Base-by-base conservation (phyloP, 2,888 invertebrate species). In the Lepas anatifera region DNA sequence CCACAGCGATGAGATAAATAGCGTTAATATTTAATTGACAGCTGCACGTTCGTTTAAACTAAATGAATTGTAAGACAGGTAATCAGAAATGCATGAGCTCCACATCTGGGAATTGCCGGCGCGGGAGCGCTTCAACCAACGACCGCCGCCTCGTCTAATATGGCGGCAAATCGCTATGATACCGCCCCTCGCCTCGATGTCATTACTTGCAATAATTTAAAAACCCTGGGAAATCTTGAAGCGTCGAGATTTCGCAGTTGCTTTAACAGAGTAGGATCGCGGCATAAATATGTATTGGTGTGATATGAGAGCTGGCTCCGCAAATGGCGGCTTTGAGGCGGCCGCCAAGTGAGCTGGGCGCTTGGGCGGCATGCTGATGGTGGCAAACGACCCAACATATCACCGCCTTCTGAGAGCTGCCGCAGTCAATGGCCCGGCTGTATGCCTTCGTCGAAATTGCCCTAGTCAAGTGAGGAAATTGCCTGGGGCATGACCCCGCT, bases 41-140 rank as follows among this genome's bases (percentile, higher is more conserved):
- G 22, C 63, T 32, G 22, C n/a, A 37, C 25, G 63, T 37, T 63
- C 63, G 63, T 37, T 63, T 63, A 63, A 37, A 32, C 22, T 35
- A 63, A 63, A 63, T 63, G 63, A n/a, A 63, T 63, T 37, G 63
- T 63, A 32, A 63, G 22, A 22, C 37, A 63, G 63, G 35, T 63
- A 63, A 63, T 63, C 63, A 63, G 63, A 63, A 63, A 63, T 63
- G 63, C 63, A 63, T 63, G 63, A n/a, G 52, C 29, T 52, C 29
- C 2, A 8, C 63, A 37, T 3, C 22, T 22, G 22, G 22, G 13
- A 22, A 52, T 27, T 29, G 52, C 4, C 22, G 22, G 29, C 52
- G 4, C 11, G 52, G 52, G 52, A 29, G 52, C 29, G 52, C 52
- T 52, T 52, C 52, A 16, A 16, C 10, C 52, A 52, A 52, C 52